Percentiles rank a stretch among this genome's conserved stretches.
Conservation (phyloP, 2,797 vertebrate genomes). For the Silurus aristotelis region DNA sequence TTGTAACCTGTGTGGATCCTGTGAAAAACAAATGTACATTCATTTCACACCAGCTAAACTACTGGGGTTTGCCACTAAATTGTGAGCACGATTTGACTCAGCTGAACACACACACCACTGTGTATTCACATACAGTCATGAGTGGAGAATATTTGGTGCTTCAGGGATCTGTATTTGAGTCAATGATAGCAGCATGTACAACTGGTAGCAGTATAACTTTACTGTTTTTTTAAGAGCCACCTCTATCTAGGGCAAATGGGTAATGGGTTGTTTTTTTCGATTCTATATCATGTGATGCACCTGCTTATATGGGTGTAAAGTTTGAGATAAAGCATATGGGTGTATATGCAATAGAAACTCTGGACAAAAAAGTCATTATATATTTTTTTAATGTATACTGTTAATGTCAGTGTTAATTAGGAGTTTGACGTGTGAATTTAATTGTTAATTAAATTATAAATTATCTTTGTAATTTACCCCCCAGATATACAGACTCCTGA, state of each 20-base stretch:
- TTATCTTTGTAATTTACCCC: slow-evolving; percentile 6
- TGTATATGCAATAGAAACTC: background rate
- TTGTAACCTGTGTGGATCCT: slow-evolving; percentile 41
- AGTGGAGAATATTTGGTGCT: slow-evolving; percentile 32
- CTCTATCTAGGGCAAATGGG: background rate
- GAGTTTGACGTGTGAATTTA: background rate
- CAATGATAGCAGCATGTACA: slow-evolving; percentile 10
- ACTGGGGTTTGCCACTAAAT: slow-evolving; percentile 50
- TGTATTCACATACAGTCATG: slow-evolving; percentile 34
- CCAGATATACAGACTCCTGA: slow-evolving; percentile 15
- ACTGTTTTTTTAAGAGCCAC: background rate
- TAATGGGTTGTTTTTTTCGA: background rate
- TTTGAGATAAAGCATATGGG: slow-evolving; percentile 9
- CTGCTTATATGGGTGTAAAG: background rate
- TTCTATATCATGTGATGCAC: too few species aligned
- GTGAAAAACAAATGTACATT: slow-evolving; percentile 47
- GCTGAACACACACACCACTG: slow-evolving; percentile 34
- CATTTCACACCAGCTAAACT: slow-evolving; percentile 55
- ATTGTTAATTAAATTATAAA: slow-evolving; percentile 9
- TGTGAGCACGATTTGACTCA: slow-evolving; percentile 39
- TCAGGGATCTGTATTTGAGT: slow-evolving; percentile 19
- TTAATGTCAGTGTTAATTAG: slow-evolving; percentile 21
- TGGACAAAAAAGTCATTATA: background rate
- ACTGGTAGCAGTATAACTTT: slow-evolving; percentile 17
- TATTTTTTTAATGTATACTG: background rate